Percentiles rank a stretch among this genome's conserved stretches.
Conservation (phyloP, 2,113 vertebrate genomes). For the Podilymbus podiceps region DNA sequence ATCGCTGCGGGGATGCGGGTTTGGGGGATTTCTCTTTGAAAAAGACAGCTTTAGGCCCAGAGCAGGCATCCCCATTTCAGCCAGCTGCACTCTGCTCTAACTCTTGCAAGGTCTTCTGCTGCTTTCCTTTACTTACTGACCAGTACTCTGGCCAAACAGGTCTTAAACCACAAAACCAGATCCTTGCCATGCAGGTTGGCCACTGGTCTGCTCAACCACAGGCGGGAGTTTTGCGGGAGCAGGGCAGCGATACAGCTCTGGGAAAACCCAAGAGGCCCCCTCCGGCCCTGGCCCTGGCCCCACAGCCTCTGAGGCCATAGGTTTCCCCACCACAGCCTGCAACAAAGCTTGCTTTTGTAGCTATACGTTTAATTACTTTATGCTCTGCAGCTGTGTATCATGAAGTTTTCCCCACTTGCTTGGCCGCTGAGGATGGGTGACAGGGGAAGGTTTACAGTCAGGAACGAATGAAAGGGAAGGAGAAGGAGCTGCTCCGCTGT, state of each 20-base stretch:
- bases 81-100: not conserved
- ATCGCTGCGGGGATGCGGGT: fast-evolving
- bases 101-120: not conserved
- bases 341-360: not conserved
- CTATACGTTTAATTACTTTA: not conserved
- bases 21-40: not conserved
- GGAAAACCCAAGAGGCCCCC: not conserved
- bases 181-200: not conserved
- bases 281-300: not conserved
- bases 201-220: not conserved
- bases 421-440: not conserved
- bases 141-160: not conserved
- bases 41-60: not conserved
- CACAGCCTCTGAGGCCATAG: fast-evolving
- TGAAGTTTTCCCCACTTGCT: not conserved
- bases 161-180: not conserved
- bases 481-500: not conserved
- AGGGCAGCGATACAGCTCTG: not conserved
- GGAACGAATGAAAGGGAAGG: not conserved
- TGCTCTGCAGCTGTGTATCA: not conserved
- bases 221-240: fast-evolving
- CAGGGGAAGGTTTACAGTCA: not conserved
- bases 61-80: fast-evolving
- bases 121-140: not conserved
- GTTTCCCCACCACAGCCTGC: not conserved